phyloP scores from a whole-genome alignment of 2,888 invertebrate species.

The Eupithecia inturbata region DNA sequence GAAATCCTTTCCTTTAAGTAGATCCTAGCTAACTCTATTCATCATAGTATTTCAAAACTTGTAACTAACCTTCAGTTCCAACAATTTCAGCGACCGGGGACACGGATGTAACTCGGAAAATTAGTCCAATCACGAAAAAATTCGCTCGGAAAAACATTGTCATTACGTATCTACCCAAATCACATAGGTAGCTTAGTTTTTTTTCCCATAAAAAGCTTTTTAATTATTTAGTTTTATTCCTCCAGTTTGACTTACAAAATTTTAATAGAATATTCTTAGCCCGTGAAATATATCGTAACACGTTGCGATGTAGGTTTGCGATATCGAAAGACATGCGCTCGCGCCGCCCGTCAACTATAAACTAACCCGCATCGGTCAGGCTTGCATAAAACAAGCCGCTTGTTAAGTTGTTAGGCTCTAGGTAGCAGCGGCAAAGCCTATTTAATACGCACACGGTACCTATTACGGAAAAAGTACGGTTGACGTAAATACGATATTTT shows the following conservation, averaged over 20 bases:
- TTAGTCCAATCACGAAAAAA: constrained; percentile 68
- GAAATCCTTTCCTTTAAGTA: neutral
- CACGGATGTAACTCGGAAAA: constrained; percentile 70
- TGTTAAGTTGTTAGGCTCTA: neutral
- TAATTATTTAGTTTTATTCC: no score
- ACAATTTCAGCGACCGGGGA: constrained; percentile 73
- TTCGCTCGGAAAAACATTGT: constrained; percentile 59
- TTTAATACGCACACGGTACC: neutral
- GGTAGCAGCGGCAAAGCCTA: neutral
- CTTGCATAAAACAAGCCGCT: neutral
- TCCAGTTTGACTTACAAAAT: neutral
- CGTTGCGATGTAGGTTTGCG: constrained; percentile 23
- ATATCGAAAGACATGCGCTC: constrained; percentile 50
- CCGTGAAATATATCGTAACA: constrained; percentile 33
- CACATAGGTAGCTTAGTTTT: constrained; percentile 39
- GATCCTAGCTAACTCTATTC: neutral
- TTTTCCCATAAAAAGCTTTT: neutral
- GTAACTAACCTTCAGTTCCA: constrained; percentile 76
- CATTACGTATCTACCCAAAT: constrained; percentile 38
- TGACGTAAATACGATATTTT: neutral
- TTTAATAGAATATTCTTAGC: neutral
- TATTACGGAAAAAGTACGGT: neutral
- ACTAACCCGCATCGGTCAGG: constrained; percentile 37
- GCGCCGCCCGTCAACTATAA: constrained; percentile 47
- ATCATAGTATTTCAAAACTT: constrained; percentile 13